Evolutionary conservation across 2,113 vertebrate genomes (phyloP).

Genomic region (Tyrannus savana): DNA sequence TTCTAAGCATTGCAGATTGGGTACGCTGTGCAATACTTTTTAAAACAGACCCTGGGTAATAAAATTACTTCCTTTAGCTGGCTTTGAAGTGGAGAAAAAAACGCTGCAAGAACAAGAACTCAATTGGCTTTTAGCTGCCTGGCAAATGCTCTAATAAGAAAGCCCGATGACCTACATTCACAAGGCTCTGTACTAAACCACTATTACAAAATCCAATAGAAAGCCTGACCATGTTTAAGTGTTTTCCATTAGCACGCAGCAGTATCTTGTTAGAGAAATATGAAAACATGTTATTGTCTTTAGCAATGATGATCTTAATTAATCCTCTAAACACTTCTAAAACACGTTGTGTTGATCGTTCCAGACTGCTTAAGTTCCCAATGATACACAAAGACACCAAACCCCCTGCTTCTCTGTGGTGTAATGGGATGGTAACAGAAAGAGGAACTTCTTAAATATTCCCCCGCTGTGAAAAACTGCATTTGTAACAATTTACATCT

Average conservation of each 20-base stretch:
- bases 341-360: not conserved
- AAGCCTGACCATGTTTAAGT: constrained; percentile 48
- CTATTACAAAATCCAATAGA: constrained; percentile 64
- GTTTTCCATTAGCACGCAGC: constrained; percentile 40
- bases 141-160: constrained; percentile 47
- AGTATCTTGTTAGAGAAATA: constrained; percentile 49
- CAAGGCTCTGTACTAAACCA: constrained; percentile 41
- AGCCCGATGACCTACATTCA: constrained; percentile 60
- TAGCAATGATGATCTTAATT: constrained; percentile 19
- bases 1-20: not conserved
- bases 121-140: constrained; percentile 56
- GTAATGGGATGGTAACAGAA: not conserved
- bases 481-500: not conserved
- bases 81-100: constrained; percentile 51
- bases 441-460: not conserved
- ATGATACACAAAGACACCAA: not conserved
- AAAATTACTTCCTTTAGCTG: constrained; percentile 49
- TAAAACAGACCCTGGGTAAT: constrained; percentile 19
- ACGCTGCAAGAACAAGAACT: constrained; percentile 34
- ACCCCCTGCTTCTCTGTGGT: not conserved
- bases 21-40: not conserved
- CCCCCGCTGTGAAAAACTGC: not conserved
- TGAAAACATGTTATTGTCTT: constrained; percentile 46
- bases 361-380: not conserved
- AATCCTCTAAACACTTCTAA: constrained; percentile 36